Percentiles rank a stretch among this genome's conserved stretches.
These are phyloP conservation scores for Chelonus insularis DNA, from an alignment of 1,140 invertebrate species.

Conservation along the genomic window DNA sequence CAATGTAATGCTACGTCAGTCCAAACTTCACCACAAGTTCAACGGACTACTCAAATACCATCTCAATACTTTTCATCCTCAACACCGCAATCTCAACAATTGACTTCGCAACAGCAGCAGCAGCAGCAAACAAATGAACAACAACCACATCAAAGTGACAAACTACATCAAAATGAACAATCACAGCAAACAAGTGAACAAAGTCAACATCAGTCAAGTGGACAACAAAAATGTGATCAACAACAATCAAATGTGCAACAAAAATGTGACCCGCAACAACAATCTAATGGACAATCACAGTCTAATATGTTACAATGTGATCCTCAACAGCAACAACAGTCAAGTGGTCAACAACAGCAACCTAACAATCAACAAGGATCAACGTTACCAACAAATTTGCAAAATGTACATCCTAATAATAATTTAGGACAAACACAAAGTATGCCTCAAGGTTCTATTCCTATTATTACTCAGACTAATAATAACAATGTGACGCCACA, in stretches of 20 bases:
- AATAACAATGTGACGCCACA: slow-evolving; percentile 61
- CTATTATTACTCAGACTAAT: slow-evolving; percentile 61
- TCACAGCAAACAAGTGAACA: slow-evolving; percentile 26
- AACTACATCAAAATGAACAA: too few species aligned
- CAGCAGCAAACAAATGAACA: slow-evolving; percentile 34
- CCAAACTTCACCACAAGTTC: slow-evolving; percentile 39
- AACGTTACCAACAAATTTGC: slow-evolving; percentile 64
- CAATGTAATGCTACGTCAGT: slow-evolving; percentile 39
- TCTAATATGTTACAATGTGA: slow-evolving; percentile 20
- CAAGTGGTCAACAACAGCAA: slow-evolving; percentile 16
- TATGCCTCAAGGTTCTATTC: slow-evolving; percentile 64
- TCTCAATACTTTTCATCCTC: slow-evolving; percentile 44
- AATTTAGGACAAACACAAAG: slow-evolving; percentile 60
- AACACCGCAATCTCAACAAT: slow-evolving; percentile 23
- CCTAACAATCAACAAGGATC: slow-evolving; percentile 54
- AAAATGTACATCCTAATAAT: slow-evolving; percentile 57
- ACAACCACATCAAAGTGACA: slow-evolving; percentile 36
- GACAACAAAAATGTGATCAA: slow-evolving; percentile 31
- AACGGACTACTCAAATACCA: slow-evolving; percentile 42
- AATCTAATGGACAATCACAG: slow-evolving; percentile 34
- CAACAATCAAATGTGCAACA: slow-evolving; percentile 31
- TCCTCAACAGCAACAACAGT: slow-evolving; percentile 39
- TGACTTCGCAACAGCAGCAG: slow-evolving; percentile 31
- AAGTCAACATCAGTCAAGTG: slow-evolving; percentile 27
- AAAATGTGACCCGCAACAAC: too few species aligned